Conservation (phyloP, 2,888 invertebrate genomes). For the Cryptophagus acutangulus region DNA sequence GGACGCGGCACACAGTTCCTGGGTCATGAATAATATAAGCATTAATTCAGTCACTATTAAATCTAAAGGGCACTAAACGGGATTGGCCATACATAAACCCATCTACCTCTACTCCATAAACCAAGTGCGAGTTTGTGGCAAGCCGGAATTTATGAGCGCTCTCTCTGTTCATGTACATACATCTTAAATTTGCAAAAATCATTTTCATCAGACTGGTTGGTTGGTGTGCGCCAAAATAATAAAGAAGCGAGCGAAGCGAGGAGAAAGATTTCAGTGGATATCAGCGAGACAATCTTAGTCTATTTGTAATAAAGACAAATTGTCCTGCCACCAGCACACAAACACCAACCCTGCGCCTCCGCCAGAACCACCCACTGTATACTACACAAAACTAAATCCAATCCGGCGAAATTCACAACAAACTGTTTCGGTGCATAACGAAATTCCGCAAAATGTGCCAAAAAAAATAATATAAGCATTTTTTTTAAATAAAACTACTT, state of each 20-base stretch:
- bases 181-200: too few relatives aligned
- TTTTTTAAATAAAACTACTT: too few relatives aligned
- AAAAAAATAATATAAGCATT: too few relatives aligned
- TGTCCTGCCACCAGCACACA: constrained; percentile 2
- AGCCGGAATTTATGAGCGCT: too few relatives aligned
- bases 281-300: constrained; percentile 1
- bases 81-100: constrained; percentile 6
- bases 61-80: constrained; percentile 6
- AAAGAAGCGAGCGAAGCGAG: too few relatives aligned
- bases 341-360: not conserved
- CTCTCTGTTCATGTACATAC: too few relatives aligned
- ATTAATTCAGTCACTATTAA: constrained; percentile 8
- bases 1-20: not conserved
- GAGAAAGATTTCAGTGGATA: too few relatives aligned
- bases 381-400: too few relatives aligned
- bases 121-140: not conserved
- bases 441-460: too few relatives aligned
- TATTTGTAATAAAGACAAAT: constrained; percentile 8
- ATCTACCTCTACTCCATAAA: constrained; percentile 1
- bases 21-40: constrained; percentile 7
- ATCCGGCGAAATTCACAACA: too few relatives aligned
- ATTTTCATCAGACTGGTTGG: too few relatives aligned
- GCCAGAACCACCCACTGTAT: not conserved
- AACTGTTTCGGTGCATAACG: too few relatives aligned
- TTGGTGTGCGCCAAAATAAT: not conserved